These are phyloP conservation scores for Prorops nasuta DNA, from an alignment of 1,140 invertebrate genomes.

Conservation along the genomic window DNA sequence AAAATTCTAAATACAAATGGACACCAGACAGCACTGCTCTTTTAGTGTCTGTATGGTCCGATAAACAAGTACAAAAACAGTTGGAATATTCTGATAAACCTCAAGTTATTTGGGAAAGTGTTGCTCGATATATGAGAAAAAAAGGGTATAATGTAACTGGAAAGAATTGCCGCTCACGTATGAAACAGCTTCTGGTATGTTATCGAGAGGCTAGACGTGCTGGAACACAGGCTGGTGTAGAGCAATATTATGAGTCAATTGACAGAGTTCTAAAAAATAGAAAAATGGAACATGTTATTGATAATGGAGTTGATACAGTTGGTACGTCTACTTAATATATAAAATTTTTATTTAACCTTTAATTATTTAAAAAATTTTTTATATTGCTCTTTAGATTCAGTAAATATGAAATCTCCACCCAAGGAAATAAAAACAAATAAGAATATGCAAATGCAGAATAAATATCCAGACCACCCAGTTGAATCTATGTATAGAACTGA, in stretches of 20 bases:
- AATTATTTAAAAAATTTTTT: constrained; percentile 4
- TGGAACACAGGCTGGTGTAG: constrained; percentile 44
- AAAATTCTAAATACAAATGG: constrained; percentile 51
- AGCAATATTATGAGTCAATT: constrained; percentile 52
- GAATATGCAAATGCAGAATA: constrained; percentile 49
- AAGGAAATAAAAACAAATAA: constrained; percentile 53
- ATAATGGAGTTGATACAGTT: constrained; percentile 44
- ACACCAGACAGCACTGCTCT: constrained; percentile 50
- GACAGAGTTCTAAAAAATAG: constrained; percentile 46
- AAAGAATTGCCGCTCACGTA: constrained; percentile 52
- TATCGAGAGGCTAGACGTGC: constrained; percentile 50
- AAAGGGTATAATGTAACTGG: constrained; percentile 51
- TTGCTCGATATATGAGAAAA: constrained; percentile 51
- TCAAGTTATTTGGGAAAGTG: constrained; percentile 51
- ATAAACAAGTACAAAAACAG: constrained; percentile 53
- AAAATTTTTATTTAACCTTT: not conserved
- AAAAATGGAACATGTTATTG: constrained; percentile 26
- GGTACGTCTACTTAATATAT: constrained; percentile 27
- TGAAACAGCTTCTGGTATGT: constrained; percentile 53
- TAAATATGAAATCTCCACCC: constrained; percentile 42
- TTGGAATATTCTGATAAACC: constrained; percentile 43
- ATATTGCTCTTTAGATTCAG: constrained; percentile 7
- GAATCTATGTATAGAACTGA: constrained; percentile 43
- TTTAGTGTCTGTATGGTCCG: constrained; percentile 51
- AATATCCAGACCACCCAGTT: constrained; percentile 43